These are phyloP conservation scores for Colletes latitarsis DNA, from an alignment of 1,140 invertebrate species.

Conservation along the genomic window DNA sequence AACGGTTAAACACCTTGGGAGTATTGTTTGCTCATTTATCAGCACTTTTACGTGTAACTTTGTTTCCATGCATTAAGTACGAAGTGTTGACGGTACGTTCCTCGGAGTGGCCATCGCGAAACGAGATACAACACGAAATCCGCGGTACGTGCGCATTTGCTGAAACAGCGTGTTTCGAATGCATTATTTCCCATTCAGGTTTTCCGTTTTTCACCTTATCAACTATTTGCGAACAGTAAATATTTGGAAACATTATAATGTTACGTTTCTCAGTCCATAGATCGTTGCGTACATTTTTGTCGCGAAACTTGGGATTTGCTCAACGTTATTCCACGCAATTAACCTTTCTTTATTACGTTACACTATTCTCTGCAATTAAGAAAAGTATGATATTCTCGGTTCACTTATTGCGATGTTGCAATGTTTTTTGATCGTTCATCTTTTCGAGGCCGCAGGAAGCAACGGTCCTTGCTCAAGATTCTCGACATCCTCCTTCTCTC, in stretches of 20 bases:
- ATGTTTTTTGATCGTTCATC: conserved; percentile 3
- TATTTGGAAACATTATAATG: background rate
- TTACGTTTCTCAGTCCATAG: background rate
- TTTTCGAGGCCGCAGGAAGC: background rate
- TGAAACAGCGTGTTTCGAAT: conserved; percentile 13
- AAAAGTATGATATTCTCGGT: too few species aligned
- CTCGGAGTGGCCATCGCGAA: conserved; percentile 10
- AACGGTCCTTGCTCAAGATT: background rate
- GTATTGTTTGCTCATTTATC: conserved; percentile 28
- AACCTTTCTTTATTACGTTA: too few species aligned
- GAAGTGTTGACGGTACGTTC: background rate
- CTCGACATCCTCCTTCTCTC: conserved; percentile 26
- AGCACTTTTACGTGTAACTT: conserved; percentile 44
- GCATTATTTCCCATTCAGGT: background rate
- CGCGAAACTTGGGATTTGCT: too few species aligned
- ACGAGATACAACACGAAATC: conserved; percentile 39
- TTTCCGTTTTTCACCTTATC: background rate
- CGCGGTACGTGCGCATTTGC: conserved; percentile 33
- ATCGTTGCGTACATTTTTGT: too few species aligned
- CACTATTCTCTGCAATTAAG: too few species aligned
- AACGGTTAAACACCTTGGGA: background rate
- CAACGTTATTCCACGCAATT: too few species aligned
- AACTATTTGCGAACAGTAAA: background rate
- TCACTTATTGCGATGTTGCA: too few species aligned
- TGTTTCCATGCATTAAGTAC: conserved; percentile 29